A percentile compares a stretch with the other conserved stretches of the same genome.
phyloP scores from a whole-genome alignment of 1,140 invertebrate genomes.

The Muscidifurax raptorellus region DNA sequence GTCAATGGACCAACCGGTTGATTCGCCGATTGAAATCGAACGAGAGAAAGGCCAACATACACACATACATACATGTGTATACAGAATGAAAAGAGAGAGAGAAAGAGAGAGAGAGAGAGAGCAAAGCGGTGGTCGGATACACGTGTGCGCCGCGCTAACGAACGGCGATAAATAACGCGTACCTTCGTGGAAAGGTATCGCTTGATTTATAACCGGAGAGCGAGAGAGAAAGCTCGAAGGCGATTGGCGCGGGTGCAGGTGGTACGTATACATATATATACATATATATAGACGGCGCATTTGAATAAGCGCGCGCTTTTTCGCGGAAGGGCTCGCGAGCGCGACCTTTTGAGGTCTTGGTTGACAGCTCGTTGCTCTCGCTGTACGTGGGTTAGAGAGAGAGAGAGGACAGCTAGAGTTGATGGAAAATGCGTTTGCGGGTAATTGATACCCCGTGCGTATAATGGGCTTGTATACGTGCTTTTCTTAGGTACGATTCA shows the following conservation, averaged over 20 bases:
- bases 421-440: not conserved
- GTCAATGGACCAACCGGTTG: slow-evolving; percentile 47
- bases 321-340: not conserved
- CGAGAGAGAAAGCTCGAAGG: slow-evolving; percentile 57
- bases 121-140: slow-evolving; percentile 13
- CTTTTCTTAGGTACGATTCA: too few relatives aligned
- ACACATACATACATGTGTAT: not conserved
- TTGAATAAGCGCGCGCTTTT: slow-evolving; percentile 26
- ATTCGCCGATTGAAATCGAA: slow-evolving; percentile 49
- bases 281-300: too few relatives aligned
- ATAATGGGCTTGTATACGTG: not conserved
- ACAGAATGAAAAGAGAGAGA: not conserved
- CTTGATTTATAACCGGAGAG: slow-evolving; percentile 65
- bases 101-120: not conserved
- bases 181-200: slow-evolving; percentile 60
- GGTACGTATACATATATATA: too few relatives aligned
- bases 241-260: slow-evolving; percentile 65
- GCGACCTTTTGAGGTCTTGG: not conserved
- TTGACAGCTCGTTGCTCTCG: not conserved
- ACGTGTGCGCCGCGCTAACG: slow-evolving; percentile 60
- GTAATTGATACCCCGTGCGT: not conserved
- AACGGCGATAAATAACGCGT: slow-evolving; percentile 66
- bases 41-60: not conserved
- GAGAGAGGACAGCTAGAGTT: too few relatives aligned
- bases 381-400: not conserved